These are phyloP conservation scores for Rhingia rostrata DNA, from an alignment of 2,888 invertebrate genomes.

Conservation along the genomic window DNA sequence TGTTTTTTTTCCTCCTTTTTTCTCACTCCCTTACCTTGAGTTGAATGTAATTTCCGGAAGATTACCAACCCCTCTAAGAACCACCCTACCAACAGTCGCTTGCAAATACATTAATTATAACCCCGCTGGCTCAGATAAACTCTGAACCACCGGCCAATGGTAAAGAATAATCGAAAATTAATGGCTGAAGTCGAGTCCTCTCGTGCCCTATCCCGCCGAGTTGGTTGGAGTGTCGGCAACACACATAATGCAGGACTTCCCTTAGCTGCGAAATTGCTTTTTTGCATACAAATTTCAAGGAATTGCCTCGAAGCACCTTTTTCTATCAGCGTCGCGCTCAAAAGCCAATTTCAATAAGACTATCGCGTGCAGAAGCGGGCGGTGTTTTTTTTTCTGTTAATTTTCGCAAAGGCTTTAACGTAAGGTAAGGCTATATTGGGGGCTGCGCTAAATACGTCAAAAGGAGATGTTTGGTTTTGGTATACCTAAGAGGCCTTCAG, in stretches of 20 bases:
- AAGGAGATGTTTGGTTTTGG: too few relatives aligned
- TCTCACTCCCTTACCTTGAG: constrained; percentile 44
- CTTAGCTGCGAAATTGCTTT: constrained; percentile 41
- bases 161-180: constrained; percentile 70
- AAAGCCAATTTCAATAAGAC: constrained; percentile 51
- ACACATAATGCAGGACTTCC: constrained; percentile 29
- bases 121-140: constrained; percentile 51
- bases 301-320: constrained; percentile 37
- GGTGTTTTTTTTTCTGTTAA: too few relatives aligned
- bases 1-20: constrained; percentile 5
- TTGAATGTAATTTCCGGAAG: constrained; percentile 70
- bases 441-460: too few relatives aligned
- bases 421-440: too few relatives aligned
- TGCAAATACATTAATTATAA: constrained; percentile 68
- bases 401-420: too few relatives aligned
- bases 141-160: constrained; percentile 31
- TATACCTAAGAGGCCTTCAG: too few relatives aligned
- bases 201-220: not conserved
- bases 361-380: constrained; percentile 54
- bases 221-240: constrained; percentile 20
- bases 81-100: not conserved
- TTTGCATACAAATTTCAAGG: constrained; percentile 45
- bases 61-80: constrained; percentile 27
- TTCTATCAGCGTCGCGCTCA: not conserved
- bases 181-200: constrained; percentile 36